Conservation (phyloP, 2,888 invertebrate species). For the Theretra japonica region DNA sequence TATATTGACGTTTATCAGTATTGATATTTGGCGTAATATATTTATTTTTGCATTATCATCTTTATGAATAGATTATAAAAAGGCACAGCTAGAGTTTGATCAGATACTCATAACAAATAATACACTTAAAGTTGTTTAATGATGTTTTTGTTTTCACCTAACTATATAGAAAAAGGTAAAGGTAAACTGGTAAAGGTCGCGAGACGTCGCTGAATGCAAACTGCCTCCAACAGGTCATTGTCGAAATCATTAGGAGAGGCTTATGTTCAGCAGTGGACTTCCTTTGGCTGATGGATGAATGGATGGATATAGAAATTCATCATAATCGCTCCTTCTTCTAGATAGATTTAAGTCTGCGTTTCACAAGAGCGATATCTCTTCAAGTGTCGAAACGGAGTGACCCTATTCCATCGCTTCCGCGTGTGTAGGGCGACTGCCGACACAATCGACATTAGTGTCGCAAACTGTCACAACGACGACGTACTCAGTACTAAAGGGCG, state of each 20-base stretch:
- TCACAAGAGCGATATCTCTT: slow-evolving; percentile 34
- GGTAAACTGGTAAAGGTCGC: too few relatives aligned
- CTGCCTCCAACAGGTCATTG: too few relatives aligned
- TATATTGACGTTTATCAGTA: not conserved
- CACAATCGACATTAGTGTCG: slow-evolving; percentile 30
- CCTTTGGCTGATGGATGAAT: too few relatives aligned
- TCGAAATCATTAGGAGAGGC: too few relatives aligned
- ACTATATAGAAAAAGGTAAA: too few relatives aligned
- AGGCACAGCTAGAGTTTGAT: too few relatives aligned
- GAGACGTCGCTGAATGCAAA: too few relatives aligned
- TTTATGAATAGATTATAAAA: not conserved
- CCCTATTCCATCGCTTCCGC: slow-evolving; percentile 64
- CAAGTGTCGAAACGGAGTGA: slow-evolving; percentile 58
- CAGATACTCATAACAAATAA: too few relatives aligned
- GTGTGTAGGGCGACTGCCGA: slow-evolving; percentile 49
- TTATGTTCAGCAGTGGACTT: too few relatives aligned
- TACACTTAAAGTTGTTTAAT: too few relatives aligned
- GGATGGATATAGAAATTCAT: too few relatives aligned
- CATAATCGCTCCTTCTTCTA: not conserved
- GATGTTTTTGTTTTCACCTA: too few relatives aligned
- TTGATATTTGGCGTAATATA: not conserved
- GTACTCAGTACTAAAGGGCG: slow-evolving; percentile 27
- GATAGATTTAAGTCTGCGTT: not conserved
- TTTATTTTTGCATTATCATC: not conserved
- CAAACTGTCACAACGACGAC: slow-evolving; percentile 32